These are phyloP conservation scores for Chloroceryle aenea DNA, from an alignment of 2,113 vertebrate species.

Conservation along the genomic window DNA sequence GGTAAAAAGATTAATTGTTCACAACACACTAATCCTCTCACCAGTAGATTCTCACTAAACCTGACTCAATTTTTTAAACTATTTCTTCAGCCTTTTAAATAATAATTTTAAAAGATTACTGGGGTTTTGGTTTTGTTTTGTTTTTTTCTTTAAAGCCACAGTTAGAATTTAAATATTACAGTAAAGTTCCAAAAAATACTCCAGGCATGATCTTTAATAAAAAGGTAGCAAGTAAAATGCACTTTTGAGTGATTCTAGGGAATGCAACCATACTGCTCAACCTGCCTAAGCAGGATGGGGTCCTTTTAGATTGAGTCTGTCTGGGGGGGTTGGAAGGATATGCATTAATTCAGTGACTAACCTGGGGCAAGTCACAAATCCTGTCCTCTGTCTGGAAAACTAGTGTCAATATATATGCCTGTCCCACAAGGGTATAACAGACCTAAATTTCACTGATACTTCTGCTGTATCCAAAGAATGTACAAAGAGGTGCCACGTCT, in stretches of 20 bases:
- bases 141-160: background rate
- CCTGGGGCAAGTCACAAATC: background rate
- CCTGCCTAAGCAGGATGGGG: background rate
- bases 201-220: background rate
- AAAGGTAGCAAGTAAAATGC: background rate
- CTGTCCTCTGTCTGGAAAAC: background rate
- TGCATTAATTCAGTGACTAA: background rate
- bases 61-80: background rate
- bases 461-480: background rate
- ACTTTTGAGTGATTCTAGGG: background rate
- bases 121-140: background rate
- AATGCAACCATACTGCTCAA: background rate
- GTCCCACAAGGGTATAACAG: background rate
- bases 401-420: background rate
- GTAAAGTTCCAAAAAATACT: background rate
- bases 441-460: background rate
- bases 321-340: background rate
- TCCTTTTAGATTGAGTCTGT: background rate
- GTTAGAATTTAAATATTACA: background rate
- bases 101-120: too few species aligned
- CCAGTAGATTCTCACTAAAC: background rate
- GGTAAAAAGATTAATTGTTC: background rate
- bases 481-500: background rate
- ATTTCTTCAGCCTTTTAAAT: background rate
- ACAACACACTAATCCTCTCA: background rate